Evolutionary conservation across 2,888 invertebrate genomes (phyloP).

Genomic region (Baccha elongata): DNA sequence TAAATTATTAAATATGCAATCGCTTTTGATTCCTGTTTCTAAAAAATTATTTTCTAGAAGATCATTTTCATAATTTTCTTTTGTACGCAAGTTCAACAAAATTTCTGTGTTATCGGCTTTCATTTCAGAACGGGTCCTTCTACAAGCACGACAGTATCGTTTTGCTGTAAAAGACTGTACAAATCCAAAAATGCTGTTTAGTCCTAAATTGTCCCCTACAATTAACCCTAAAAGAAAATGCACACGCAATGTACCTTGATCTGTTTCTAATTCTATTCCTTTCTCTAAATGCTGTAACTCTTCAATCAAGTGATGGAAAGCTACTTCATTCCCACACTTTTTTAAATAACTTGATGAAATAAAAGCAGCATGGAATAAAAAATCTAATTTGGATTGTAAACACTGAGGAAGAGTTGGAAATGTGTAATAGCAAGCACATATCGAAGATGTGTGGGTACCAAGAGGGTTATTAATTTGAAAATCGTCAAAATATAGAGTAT

Average conservation of each 20-base stretch:
- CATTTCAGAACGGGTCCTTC: background rate
- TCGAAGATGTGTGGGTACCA: conserved; percentile 8
- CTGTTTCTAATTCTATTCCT: background rate
- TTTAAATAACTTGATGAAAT: background rate
- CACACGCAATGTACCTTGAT: background rate
- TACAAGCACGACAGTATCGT: background rate
- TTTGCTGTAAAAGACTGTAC: background rate
- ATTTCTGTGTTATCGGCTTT: background rate
- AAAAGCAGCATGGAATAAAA: background rate
- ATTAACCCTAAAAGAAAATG: background rate
- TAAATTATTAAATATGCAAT: background rate
- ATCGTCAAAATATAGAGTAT: conserved; percentile 13
- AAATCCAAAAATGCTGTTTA: conserved; percentile 13
- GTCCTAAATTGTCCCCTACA: conserved; percentile 40
- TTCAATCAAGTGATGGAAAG: background rate
- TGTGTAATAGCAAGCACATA: background rate
- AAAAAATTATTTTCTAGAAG: background rate
- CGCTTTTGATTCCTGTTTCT: background rate
- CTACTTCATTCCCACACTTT: background rate
- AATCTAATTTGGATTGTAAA: background rate
- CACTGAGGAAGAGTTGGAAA: background rate
- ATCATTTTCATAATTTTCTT: background rate
- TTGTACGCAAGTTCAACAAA: background rate
- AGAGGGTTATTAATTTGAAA: conserved; percentile 18
- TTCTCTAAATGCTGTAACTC: background rate